phyloP scores from a whole-genome alignment of 2,113 vertebrate species.

The Pelecanoides urinatrix region DNA sequence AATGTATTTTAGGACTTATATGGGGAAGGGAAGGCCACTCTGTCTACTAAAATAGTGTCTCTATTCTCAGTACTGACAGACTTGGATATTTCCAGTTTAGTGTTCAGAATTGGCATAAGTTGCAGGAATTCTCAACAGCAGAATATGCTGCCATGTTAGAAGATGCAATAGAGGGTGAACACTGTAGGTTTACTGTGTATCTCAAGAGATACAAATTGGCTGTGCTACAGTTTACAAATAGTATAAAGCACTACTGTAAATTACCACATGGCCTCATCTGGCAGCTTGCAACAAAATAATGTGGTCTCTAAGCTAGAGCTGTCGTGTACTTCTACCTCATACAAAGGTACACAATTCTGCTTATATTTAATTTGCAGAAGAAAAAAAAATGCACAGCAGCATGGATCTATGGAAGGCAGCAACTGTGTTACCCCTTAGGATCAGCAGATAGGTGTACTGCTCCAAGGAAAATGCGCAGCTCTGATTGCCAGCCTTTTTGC shows the following conservation, averaged over 20 bases:
- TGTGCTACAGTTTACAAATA: not conserved
- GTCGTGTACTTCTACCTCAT: not conserved
- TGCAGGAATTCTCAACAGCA: not conserved
- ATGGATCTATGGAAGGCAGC: not conserved
- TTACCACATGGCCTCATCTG: not conserved
- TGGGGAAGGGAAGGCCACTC: slow-evolving; percentile 1
- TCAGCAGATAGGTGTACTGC: not conserved
- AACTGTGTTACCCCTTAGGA: not conserved
- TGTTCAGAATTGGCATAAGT: slow-evolving; percentile 31
- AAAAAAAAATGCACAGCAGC: not conserved
- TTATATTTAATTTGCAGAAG: not conserved
- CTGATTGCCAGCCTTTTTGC: not conserved
- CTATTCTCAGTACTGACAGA: not conserved
- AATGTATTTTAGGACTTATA: not conserved
- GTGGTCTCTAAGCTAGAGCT: not conserved
- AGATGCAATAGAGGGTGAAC: not conserved
- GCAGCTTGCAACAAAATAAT: not conserved
- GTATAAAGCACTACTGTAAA: not conserved
- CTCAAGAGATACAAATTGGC: not conserved
- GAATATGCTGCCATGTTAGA: not conserved
- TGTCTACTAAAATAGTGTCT: slow-evolving; percentile 29
- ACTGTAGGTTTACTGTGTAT: not conserved
- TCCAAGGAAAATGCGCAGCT: not conserved
- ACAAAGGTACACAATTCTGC: not conserved
- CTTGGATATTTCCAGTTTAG: slow-evolving; percentile 25